phyloP scores from a whole-genome alignment of 2,113 vertebrate genomes.

The Drymodes brunneopygia region DNA sequence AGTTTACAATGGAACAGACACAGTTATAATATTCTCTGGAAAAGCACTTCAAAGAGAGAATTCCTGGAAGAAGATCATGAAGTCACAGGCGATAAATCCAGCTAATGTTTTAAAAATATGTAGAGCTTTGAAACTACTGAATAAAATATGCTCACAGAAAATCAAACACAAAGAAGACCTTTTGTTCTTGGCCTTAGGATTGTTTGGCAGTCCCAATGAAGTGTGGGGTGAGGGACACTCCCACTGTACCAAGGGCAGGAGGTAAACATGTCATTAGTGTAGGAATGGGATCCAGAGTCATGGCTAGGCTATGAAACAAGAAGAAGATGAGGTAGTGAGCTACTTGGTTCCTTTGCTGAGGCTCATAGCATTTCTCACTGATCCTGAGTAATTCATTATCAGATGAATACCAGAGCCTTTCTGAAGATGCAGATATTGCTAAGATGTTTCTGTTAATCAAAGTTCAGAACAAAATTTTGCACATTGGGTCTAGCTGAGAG shows the following conservation, averaged over 20 bases:
- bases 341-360: neutral
- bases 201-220: neutral
- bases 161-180: neutral
- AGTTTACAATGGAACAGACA: neutral
- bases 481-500: neutral
- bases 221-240: neutral
- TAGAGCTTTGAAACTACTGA: slow-evolving; percentile 1
- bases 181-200: slow-evolving; percentile 16
- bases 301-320: neutral
- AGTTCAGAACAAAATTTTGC: neutral
- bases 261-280: neutral
- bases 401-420: neutral
- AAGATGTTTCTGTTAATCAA: neutral
- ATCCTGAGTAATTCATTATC: neutral
- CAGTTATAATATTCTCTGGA: neutral
- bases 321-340: neutral
- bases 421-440: neutral
- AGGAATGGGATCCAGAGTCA: neutral
- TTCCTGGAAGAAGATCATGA: slow-evolving; percentile 34
- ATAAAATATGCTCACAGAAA: neutral
- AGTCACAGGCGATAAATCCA: slow-evolving; percentile 1
- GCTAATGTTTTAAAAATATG: slow-evolving; percentile 9
- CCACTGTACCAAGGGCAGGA: neutral
- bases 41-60: slow-evolving; percentile 34
- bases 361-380: neutral